Evolutionary conservation across 2,113 vertebrate species (phyloP).

Genomic region (Microtus ochrogaster): DNA sequence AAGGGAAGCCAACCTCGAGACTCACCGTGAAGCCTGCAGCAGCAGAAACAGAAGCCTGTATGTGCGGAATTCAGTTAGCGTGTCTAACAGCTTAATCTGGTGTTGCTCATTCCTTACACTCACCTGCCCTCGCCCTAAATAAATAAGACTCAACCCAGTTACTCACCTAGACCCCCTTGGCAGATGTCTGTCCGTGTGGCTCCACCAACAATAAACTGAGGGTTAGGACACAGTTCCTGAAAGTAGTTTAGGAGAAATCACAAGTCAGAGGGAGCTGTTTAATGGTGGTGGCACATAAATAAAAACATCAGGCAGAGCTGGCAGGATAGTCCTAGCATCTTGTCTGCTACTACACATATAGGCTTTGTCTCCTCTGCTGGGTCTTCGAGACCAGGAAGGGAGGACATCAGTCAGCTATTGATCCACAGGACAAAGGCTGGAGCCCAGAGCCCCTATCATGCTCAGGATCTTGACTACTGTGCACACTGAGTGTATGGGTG

Average conservation of each 20-base stretch:
- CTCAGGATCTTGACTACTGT: neutral
- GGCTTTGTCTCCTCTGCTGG: neutral
- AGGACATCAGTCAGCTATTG: neutral
- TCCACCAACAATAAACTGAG: slow-evolving; percentile 92
- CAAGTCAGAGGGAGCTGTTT: neutral
- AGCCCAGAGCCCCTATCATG: neutral
- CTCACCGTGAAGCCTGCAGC: too few relatives aligned
- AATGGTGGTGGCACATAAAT: accelerated
- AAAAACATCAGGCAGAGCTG: neutral
- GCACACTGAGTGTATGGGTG: neutral
- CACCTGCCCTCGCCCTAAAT: neutral
- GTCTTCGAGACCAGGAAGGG: neutral
- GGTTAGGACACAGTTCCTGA: slow-evolving; percentile 91
- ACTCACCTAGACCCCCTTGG: slow-evolving; percentile 92
- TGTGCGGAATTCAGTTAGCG: accelerated
- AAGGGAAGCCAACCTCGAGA: neutral
- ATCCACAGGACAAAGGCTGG: too few relatives aligned
- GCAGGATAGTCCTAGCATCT: neutral
- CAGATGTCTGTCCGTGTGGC: slow-evolving; percentile 93
- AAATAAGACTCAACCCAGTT: neutral
- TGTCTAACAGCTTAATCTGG: neutral
- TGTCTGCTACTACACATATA: accelerated
- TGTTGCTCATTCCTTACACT: neutral
- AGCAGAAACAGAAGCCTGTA: neutral
- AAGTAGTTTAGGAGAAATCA: slow-evolving; percentile 46